A percentile compares a stretch with the other conserved stretches of the same genome.
phyloP scores from a whole-genome alignment of 1,140 invertebrate genomes.

The Drosophila lini region DNA sequence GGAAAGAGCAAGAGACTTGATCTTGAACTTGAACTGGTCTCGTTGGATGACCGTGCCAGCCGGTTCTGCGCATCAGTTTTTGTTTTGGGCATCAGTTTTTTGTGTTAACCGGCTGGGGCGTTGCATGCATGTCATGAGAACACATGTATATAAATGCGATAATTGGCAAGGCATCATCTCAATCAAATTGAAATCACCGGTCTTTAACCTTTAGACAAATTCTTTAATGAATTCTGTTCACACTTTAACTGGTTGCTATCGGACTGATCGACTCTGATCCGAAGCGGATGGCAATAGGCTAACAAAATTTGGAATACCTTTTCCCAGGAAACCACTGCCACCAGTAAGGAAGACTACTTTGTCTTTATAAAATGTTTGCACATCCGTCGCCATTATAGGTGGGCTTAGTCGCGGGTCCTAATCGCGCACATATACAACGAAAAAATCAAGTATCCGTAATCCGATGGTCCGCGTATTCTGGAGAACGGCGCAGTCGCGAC shows the following conservation, averaged over 20 bases:
- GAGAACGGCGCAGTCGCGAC: constrained; percentile 20
- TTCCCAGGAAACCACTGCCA: constrained; percentile 91
- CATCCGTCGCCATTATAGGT: constrained; percentile 58
- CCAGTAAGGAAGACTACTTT: constrained; percentile 88
- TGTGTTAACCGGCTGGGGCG: not conserved
- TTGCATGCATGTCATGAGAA: constrained; percentile 8
- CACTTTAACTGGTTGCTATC: not conserved
- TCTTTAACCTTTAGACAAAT: constrained; percentile 17
- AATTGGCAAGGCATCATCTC: constrained; percentile 1
- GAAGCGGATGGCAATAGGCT: not conserved
- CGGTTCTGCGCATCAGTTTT: constrained; percentile 17
- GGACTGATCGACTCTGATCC: not conserved
- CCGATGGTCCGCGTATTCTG: not conserved
- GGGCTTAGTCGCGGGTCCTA: not conserved
- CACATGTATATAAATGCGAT: constrained; percentile 3
- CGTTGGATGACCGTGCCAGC: constrained; percentile 10
- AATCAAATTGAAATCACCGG: not conserved
- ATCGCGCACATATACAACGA: not conserved
- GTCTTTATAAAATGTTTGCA: constrained; percentile 87
- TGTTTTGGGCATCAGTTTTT: constrained; percentile 5
- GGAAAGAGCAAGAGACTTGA: constrained; percentile 35
- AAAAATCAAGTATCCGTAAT: constrained; percentile 12
- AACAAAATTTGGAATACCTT: constrained; percentile 84
- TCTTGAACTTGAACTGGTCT: constrained; percentile 13
- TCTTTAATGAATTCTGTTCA: not conserved